Evolutionary conservation across 2,113 vertebrate species (phyloP), one percentile per base, ranked within the genome.

Genomic region (Xerus inauris): DNA sequence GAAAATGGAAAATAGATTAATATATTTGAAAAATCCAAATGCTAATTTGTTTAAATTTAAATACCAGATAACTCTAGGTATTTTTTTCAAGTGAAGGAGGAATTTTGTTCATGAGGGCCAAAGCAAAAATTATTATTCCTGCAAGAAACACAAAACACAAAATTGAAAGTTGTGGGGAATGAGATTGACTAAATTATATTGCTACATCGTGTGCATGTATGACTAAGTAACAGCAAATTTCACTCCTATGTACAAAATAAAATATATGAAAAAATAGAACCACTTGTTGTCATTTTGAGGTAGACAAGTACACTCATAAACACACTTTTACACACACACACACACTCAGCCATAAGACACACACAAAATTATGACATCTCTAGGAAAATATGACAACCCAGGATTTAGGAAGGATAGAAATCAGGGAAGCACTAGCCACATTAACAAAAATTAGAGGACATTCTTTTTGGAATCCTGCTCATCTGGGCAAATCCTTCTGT

Each of bases 1-100:
- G 8, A 40, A 69, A 89, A 73, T 93, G 4, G 28, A 95, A 86
- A 86, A 54, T 40, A 11, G 11, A 90, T 47, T 17, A 86, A 54
- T 40, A 49, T 19, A 49, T 95, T 90, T 3, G 47, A 49, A 54
- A 77, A 47, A 54, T 49, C 77, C 8, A 88, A 90, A 87, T 62
- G 28, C 40, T 64, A 93, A 42, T n/a, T 86, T 16, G 13, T 19
- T 62, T 82, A 76, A 62, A 40, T 71, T 49, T 62, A 62, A 84
- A 13, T 17, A 16, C 0, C 28, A 73, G 77, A 69, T 8, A 32
- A 1, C 2, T 49, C 64, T 65, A 87, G 69, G 30, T 0, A 26
- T 6, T 8, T 32, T 51, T 51, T 65, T 38, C 30, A 62, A 51
- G 4, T 8, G 1, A 62, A 45, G 32, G 51, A 88, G 24, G 3